These are phyloP conservation scores for Pseudorhombus dupliciocellatus DNA, from an alignment of 2,113 vertebrate genomes.

Conservation along the genomic window DNA sequence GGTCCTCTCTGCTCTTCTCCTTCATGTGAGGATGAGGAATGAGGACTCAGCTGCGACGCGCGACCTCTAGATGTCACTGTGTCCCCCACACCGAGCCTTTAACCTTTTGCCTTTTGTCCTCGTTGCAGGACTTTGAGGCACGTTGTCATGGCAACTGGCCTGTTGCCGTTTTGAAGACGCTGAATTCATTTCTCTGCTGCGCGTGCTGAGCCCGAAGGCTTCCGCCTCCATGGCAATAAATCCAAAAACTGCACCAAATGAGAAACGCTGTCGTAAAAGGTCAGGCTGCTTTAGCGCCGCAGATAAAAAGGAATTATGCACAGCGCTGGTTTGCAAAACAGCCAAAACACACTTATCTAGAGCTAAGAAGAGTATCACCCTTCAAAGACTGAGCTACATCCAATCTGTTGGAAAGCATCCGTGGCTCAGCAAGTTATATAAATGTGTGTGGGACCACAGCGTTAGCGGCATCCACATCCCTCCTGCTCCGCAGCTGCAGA, in stretches of 20 bases:
- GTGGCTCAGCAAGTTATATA: neutral
- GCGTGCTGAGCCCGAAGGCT: neutral
- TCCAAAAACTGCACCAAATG: conserved; percentile 12
- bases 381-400: neutral
- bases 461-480: neutral
- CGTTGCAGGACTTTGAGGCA: neutral
- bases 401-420: neutral
- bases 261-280: conserved; percentile 1
- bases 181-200: conserved; percentile 7
- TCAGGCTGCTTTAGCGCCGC: neutral
- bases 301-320: neutral
- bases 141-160: conserved; percentile 35
- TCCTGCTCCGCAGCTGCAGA: neutral
- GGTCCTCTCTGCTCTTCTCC: too few relatives aligned
- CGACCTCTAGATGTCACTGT: too few relatives aligned
- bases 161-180: conserved; percentile 11
- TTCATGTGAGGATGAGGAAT: too few relatives aligned
- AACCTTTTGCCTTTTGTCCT: conserved; percentile 24
- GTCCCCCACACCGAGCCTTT: too few relatives aligned
- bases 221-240: conserved; percentile 22
- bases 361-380: neutral
- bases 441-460: neutral
- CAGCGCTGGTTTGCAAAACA: neutral
- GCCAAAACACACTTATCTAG: neutral
- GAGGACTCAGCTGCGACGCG: too few relatives aligned